These are phyloP conservation scores for Drosophila arizonae DNA, from an alignment of 1,140 invertebrate genomes.

Conservation along the genomic window DNA sequence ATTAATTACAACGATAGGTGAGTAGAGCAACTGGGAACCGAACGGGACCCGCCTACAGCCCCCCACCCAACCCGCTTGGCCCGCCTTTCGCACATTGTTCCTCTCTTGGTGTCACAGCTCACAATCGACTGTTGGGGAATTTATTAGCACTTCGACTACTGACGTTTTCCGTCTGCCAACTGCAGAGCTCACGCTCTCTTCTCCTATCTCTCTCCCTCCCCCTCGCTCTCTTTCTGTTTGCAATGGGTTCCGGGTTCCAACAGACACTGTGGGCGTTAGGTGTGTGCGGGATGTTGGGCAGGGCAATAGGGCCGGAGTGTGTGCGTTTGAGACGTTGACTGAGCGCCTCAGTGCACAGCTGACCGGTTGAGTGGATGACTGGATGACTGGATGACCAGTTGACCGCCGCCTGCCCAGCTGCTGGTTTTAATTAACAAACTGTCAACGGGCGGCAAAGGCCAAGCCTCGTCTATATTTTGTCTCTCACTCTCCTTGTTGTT, in stretches of 20 bases:
- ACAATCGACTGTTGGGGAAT: conserved; percentile 43
- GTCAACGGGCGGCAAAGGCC: conserved; percentile 63
- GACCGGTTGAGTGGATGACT: conserved; percentile 33
- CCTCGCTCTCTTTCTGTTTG: background rate
- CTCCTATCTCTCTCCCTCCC: too few species aligned
- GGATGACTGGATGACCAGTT: conserved; percentile 45
- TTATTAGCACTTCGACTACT: conserved; percentile 66
- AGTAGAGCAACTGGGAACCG: conserved; percentile 80
- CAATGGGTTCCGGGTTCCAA: background rate
- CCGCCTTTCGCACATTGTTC: background rate
- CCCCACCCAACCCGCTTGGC: background rate
- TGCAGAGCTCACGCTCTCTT: conserved; percentile 23
- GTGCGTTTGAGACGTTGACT: conserved; percentile 68
- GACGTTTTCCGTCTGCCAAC: conserved; percentile 70
- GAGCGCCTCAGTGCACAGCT: conserved; percentile 59
- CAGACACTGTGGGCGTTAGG: background rate
- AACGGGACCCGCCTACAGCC: background rate
- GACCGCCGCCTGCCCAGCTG: conserved; percentile 48
- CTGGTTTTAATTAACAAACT: conserved; percentile 81
- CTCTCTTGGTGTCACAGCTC: background rate
- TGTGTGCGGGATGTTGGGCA: background rate
- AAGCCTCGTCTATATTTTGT: conserved; percentile 30
- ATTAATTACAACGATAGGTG: conserved; percentile 97
- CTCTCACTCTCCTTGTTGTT: background rate
- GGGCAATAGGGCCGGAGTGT: conserved; percentile 3